Conservation (phyloP, 2,113 vertebrate genomes). For the Poicephalus gulielmi region DNA sequence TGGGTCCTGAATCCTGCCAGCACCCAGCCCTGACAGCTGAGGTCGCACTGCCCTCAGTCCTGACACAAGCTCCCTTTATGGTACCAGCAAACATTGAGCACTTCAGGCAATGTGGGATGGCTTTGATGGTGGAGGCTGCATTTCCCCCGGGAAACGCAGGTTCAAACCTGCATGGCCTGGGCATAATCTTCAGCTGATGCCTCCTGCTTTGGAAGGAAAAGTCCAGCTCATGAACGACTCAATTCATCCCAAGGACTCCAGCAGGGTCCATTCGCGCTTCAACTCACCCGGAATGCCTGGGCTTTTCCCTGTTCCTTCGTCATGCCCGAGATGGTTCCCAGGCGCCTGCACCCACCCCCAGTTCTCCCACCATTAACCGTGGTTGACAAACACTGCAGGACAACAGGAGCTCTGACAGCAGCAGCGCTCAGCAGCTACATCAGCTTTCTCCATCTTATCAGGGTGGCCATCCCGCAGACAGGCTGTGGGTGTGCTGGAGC, state of each 20-base stretch:
- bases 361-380: neutral
- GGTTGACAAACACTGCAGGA: neutral
- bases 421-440: neutral
- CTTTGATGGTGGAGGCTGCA: neutral
- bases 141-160: neutral
- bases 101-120: neutral
- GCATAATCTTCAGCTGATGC: neutral
- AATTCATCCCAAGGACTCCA: rapidly evolving
- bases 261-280: neutral
- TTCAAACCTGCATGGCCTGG: neutral
- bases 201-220: neutral
- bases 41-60: neutral
- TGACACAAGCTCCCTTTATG: neutral
- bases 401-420: neutral
- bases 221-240: neutral
- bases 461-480: rapidly evolving
- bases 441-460: neutral
- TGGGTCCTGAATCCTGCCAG: neutral
- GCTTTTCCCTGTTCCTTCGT: neutral
- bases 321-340: neutral
- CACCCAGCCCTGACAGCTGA: neutral
- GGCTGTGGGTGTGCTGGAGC: neutral
- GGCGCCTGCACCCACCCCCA: neutral
- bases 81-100: neutral
- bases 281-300: neutral